Percentiles rank a stretch among this genome's conserved stretches.
These are phyloP conservation scores for Malurus splendens DNA, from an alignment of 2,797 vertebrate species.

Conservation along the genomic window DNA sequence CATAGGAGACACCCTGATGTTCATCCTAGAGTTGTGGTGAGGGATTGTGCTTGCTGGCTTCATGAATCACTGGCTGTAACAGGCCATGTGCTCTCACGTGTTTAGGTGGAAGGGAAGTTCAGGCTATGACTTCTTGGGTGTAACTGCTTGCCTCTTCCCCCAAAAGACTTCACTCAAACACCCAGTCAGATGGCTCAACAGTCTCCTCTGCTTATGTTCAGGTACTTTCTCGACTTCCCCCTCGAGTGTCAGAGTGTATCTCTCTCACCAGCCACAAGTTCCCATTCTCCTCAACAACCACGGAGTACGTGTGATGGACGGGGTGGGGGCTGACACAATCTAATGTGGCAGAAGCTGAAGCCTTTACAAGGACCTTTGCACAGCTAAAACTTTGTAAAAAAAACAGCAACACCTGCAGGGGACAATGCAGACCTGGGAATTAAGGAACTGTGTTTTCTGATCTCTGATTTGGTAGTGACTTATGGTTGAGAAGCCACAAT, in stretches of 20 bases:
- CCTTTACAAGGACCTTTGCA: not conserved
- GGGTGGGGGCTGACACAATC: accelerated
- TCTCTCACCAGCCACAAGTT: not conserved
- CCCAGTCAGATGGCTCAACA: not conserved
- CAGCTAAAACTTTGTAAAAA: not conserved
- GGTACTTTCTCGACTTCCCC: not conserved
- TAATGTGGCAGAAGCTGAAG: not conserved
- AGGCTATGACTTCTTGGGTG: not conserved
- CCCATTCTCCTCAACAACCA: not conserved
- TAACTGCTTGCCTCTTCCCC: not conserved
- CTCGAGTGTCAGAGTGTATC: not conserved
- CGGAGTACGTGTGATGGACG: not conserved
- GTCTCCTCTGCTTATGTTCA: not conserved
- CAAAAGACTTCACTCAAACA: not conserved
- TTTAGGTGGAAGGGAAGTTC: not conserved
- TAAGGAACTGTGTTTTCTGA: not conserved
- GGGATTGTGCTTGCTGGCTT: accelerated
- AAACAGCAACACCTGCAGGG: not conserved
- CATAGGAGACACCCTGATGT: not conserved
- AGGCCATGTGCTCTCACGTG: accelerated
- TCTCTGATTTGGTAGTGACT: not conserved
- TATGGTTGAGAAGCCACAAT: not conserved
- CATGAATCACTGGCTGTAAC: not conserved
- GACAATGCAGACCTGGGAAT: not conserved
- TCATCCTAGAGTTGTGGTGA: accelerated